Evolutionary conservation across 2,797 vertebrate species (phyloP).

Genomic region (Mareca strepera): DNA sequence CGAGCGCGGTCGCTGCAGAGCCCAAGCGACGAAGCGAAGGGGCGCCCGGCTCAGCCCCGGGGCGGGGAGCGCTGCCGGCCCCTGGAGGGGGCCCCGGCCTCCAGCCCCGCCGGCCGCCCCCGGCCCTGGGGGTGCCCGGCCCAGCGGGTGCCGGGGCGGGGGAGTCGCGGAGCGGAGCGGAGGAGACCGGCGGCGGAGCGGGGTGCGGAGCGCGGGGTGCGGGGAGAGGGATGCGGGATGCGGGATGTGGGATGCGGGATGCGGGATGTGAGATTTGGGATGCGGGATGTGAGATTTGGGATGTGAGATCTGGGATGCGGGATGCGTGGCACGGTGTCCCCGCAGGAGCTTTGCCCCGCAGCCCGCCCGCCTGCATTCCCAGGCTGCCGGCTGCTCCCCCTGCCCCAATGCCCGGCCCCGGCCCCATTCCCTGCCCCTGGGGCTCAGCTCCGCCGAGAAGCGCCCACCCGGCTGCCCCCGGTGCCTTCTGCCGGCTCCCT

Average conservation of each 20-base stretch:
- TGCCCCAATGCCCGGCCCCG: no score
- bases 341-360: not conserved
- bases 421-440: no score
- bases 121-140: not conserved
- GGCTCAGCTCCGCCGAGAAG: no score
- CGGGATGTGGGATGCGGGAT: no score
- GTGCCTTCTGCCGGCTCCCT: no score
- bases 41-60: not conserved
- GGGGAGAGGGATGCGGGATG: not conserved
- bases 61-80: not conserved
- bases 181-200: not conserved
- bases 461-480: not conserved
- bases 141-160: not conserved
- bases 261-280: not conserved
- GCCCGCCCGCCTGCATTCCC: not conserved
- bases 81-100: not conserved
- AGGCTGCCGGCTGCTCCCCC: not conserved
- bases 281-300: not conserved
- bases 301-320: not conserved
- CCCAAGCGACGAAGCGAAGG: slow-evolving; percentile 2
- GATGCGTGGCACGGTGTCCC: no score
- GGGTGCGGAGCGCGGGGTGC: not conserved
- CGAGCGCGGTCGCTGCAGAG: slow-evolving; percentile 5
- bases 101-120: not conserved
- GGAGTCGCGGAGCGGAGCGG: not conserved